Evolutionary conservation across 2,888 invertebrate species (phyloP).

Genomic region (Cheilosia grossa): DNA sequence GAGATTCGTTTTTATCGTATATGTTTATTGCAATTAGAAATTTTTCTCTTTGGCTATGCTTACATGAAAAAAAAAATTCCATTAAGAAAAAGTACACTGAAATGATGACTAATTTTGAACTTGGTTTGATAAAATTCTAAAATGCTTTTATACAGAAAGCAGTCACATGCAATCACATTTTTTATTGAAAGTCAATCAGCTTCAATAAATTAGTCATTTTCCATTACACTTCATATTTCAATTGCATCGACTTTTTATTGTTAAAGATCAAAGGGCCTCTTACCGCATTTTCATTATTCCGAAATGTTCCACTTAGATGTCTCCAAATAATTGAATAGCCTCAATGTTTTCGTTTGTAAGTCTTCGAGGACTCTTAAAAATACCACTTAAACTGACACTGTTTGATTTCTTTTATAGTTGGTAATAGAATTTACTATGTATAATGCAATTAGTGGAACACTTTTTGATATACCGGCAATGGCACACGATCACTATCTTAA

Average conservation of each 20-base stretch:
- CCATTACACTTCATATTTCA: background rate
- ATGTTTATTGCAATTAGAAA: conserved; percentile 7
- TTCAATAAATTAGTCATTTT: background rate
- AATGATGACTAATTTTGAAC: conserved; percentile 1
- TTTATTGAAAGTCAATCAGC: background rate
- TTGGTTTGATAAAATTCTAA: conserved; percentile 3
- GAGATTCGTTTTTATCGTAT: conserved; percentile 1
- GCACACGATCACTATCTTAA: conserved; percentile 25
- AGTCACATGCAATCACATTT: background rate
- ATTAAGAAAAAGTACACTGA: background rate
- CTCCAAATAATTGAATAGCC: conserved; percentile 20
- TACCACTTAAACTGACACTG: conserved; percentile 23
- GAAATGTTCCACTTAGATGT: conserved; percentile 9
- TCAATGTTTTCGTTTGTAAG: conserved; percentile 10
- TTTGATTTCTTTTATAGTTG: conserved; percentile 10
- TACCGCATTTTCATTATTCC: conserved; percentile 72
- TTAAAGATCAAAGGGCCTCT: background rate
- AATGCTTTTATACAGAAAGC: background rate
- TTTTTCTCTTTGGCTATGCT: background rate
- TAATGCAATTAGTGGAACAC: background rate
- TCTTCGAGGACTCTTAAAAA: background rate
- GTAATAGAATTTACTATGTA: background rate
- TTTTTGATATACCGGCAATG: conserved; percentile 34
- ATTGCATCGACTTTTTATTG: background rate
- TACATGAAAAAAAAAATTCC: conserved; percentile 17